These are phyloP conservation scores for Hylomyscus alleni DNA, from an alignment of 2,797 vertebrate genomes.

Conservation along the genomic window DNA sequence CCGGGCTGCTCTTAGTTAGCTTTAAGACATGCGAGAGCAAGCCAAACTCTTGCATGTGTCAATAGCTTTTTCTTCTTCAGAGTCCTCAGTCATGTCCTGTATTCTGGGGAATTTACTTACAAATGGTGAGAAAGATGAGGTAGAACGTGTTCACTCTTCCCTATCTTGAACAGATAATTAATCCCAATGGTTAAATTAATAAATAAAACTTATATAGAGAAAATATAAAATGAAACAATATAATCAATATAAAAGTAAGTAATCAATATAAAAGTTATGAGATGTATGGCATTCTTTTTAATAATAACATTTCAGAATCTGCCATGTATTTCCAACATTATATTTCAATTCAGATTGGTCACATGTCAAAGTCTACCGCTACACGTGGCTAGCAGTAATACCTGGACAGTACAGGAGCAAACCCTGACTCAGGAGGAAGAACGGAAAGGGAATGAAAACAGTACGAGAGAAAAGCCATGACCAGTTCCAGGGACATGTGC, in stretches of 20 bases:
- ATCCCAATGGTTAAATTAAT: slow-evolving; percentile 46
- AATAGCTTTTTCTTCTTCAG: not conserved
- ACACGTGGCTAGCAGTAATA: not conserved
- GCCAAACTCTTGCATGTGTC: not conserved
- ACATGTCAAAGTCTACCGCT: not conserved
- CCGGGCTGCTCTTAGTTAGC: not conserved
- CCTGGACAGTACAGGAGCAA: not conserved
- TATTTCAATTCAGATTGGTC: slow-evolving; percentile 1
- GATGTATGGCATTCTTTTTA: slow-evolving; percentile 35
- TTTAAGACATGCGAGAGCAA: not conserved
- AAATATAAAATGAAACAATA: not conserved
- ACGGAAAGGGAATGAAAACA: slow-evolving; percentile 39
- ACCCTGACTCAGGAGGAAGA: not conserved
- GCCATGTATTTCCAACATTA: not conserved
- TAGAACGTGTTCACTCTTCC: not conserved
- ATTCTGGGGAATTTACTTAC: not conserved
- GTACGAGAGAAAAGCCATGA: not conserved
- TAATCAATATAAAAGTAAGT: slow-evolving; percentile 10
- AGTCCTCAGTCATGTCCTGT: slow-evolving; percentile 1
- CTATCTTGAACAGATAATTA: not conserved
- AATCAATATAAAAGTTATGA: slow-evolving; percentile 33
- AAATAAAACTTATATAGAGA: not conserved
- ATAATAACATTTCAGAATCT: slow-evolving; percentile 30
- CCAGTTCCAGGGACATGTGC: not conserved
- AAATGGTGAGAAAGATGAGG: not conserved